phyloP scores from a whole-genome alignment of 2,797 vertebrate genomes.

The Sebastolobus alascanus region DNA sequence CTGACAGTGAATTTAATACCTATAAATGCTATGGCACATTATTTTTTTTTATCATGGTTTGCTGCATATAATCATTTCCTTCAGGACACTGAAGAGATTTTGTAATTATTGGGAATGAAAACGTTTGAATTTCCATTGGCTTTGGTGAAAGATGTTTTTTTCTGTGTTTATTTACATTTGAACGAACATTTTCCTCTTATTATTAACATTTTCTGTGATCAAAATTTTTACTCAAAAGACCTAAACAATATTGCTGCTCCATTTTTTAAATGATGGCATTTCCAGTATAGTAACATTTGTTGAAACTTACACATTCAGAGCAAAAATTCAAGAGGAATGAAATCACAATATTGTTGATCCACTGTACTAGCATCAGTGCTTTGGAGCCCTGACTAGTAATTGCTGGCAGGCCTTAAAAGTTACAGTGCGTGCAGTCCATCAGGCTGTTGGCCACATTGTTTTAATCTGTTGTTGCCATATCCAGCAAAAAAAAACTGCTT shows the following conservation, averaged over 20 bases:
- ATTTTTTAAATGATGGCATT: slow-evolving; percentile 11
- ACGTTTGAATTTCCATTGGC: slow-evolving; percentile 41
- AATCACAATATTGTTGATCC: slow-evolving; percentile 16
- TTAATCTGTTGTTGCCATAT: slow-evolving; percentile 78
- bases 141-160: slow-evolving; percentile 37
- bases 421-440: slow-evolving; percentile 76
- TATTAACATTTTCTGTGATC: slow-evolving; percentile 31
- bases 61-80: slow-evolving; percentile 58
- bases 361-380: slow-evolving; percentile 36
- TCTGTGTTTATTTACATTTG: slow-evolving; percentile 29
- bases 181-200: slow-evolving; percentile 38
- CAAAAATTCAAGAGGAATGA: background rate
- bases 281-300: background rate
- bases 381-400: slow-evolving; percentile 58
- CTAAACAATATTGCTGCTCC: background rate
- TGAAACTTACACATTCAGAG: background rate
- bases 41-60: slow-evolving; percentile 50
- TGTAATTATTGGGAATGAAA: slow-evolving; percentile 50
- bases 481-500: slow-evolving; percentile 67
- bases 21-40: slow-evolving; percentile 58
- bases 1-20: slow-evolving; percentile 72
- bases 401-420: slow-evolving; percentile 80
- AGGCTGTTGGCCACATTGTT: slow-evolving; percentile 77
- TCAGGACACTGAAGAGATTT: slow-evolving; percentile 44
- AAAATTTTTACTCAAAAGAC: slow-evolving; percentile 20